A percentile compares a stretch with the other conserved stretches of the same genome.
phyloP scores from a whole-genome alignment of 2,113 vertebrate species.

The Anhinga rufa region DNA sequence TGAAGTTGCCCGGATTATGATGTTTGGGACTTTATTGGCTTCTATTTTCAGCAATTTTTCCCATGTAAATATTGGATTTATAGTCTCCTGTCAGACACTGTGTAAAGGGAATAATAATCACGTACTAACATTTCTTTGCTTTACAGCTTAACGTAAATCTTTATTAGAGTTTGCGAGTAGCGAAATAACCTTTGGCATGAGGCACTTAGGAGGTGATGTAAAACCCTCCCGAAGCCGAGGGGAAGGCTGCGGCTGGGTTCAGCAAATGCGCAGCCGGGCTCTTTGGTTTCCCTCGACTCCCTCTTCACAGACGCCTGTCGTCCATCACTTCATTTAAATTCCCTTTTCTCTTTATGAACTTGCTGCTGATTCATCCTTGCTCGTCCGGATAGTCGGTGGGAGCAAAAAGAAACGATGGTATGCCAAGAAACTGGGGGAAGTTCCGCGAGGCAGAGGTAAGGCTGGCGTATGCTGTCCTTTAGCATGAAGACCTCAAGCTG shows the following conservation, averaged over 20 bases:
- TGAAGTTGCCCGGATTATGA: neutral
- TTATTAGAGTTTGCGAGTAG: neutral
- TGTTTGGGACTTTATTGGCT: neutral
- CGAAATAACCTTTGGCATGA: neutral
- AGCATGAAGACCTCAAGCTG: neutral
- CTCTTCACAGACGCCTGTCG: accelerated
- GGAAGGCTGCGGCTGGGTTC: neutral
- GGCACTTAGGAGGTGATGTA: neutral
- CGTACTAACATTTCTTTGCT: neutral
- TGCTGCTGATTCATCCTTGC: neutral
- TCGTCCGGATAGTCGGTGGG: accelerated
- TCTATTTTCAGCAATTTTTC: neutral
- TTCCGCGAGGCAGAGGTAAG: neutral
- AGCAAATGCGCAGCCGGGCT: neutral
- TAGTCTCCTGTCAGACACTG: neutral
- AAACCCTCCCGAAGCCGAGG: neutral
- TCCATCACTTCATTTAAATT: neutral
- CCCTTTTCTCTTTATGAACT: neutral
- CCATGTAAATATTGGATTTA: neutral
- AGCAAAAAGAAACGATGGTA: neutral
- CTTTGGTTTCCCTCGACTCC: neutral
- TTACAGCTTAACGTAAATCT: neutral
- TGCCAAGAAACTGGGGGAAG: neutral
- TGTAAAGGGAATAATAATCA: neutral
- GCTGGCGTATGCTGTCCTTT: neutral